Conservation (phyloP, 2,797 vertebrate genomes). For the Cyclopterus lumpus region DNA sequence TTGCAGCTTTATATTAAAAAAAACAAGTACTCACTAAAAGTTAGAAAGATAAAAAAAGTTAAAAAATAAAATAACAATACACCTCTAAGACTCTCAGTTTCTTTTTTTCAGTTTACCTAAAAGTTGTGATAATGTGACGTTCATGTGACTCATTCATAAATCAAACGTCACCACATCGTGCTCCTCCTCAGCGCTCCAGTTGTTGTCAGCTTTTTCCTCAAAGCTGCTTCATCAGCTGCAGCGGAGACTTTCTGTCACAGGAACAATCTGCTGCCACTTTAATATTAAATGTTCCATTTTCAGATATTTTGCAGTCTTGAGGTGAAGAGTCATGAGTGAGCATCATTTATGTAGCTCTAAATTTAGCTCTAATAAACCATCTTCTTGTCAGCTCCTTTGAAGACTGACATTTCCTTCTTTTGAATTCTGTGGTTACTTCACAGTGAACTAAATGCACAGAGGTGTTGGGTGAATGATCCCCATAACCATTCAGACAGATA, state of each 20-base stretch:
- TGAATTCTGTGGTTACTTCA: constrained; percentile 1
- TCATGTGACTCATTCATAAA: constrained; percentile 1
- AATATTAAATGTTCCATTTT: neutral
- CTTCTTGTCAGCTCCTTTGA: constrained; percentile 1
- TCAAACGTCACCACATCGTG: neutral
- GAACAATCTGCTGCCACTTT: neutral
- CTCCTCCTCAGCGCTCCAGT: neutral
- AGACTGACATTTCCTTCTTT: neutral
- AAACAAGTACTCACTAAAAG: too few species aligned
- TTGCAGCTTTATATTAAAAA: too few species aligned
- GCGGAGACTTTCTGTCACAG: neutral
- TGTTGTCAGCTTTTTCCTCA: neutral
- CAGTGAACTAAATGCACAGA: neutral
- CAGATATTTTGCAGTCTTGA: neutral
- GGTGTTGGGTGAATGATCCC: constrained; percentile 1
- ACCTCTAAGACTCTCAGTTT: neutral
- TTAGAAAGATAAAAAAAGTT: too few species aligned
- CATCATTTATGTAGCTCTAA: neutral
- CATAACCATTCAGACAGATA: constrained; percentile 32
- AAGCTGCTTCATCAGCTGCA: neutral
- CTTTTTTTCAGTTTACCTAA: neutral
- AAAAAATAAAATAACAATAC: neutral
- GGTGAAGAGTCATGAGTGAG: neutral
- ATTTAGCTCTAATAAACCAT: constrained; percentile 2
- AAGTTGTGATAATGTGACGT: constrained; percentile 3